phyloP scores from a whole-genome alignment of 2,797 vertebrate genomes.

The Sparidentex hasta region DNA sequence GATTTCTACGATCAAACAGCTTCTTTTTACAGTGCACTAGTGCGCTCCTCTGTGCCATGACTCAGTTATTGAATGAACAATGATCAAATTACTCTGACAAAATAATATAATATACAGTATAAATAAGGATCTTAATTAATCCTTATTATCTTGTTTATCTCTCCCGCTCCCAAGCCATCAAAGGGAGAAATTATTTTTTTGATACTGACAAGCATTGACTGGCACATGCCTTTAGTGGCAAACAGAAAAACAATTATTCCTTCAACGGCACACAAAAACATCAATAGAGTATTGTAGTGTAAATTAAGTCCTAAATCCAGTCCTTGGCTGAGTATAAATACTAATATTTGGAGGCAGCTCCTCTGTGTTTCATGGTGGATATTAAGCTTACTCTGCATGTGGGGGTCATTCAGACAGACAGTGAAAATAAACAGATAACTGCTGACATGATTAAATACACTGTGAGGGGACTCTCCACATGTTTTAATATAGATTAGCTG shows the following conservation, averaged over 20 bases:
- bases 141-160: constrained; percentile 9
- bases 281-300: constrained; percentile 11
- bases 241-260: constrained; percentile 26
- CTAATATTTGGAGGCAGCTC: constrained; percentile 1
- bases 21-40: neutral
- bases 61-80: constrained; percentile 24
- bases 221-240: constrained; percentile 2
- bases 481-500: neutral
- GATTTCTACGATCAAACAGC: no score
- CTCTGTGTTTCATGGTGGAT: neutral
- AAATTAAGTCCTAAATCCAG: constrained; percentile 14
- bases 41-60: constrained; percentile 23
- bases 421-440: constrained; percentile 8
- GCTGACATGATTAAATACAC: neutral
- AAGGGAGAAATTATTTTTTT: constrained; percentile 9
- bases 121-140: constrained; percentile 28
- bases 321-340: constrained; percentile 9
- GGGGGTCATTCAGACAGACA: neutral
- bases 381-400: neutral
- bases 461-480: neutral
- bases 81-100: constrained; percentile 32
- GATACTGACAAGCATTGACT: constrained; percentile 13
- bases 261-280: constrained; percentile 16
- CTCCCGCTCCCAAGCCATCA: constrained; percentile 12
- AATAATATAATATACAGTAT: constrained; percentile 14